These are phyloP conservation scores for Brachypalpus laphriformis DNA, from an alignment of 2,888 invertebrate genomes.

Conservation along the genomic window DNA sequence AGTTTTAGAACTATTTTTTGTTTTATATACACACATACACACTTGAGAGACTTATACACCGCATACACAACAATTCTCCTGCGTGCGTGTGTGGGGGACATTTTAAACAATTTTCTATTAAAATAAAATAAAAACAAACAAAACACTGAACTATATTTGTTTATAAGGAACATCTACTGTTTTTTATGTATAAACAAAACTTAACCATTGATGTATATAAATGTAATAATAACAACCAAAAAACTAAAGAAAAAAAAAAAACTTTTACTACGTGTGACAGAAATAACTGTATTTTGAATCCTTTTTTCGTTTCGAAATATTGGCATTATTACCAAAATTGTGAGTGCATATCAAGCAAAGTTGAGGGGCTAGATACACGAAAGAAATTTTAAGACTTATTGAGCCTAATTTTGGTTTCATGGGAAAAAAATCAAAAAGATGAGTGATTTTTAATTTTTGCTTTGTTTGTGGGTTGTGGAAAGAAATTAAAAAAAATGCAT, in stretches of 20 bases:
- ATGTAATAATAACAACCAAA: slow-evolving; percentile 29
- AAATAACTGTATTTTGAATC: not conserved
- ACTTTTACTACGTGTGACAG: slow-evolving; percentile 6
- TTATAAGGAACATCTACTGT: slow-evolving; percentile 44
- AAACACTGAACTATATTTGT: slow-evolving; percentile 40
- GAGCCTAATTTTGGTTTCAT: slow-evolving; percentile 21
- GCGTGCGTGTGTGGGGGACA: slow-evolving; percentile 57
- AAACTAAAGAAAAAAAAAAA: slow-evolving; percentile 12
- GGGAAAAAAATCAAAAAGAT: not conserved
- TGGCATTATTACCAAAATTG: not conserved
- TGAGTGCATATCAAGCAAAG: slow-evolving; percentile 6
- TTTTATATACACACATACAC: slow-evolving; percentile 41
- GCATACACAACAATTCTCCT: slow-evolving; percentile 59
- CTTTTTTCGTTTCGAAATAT: not conserved
- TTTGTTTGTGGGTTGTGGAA: not conserved
- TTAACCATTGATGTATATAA: slow-evolving; percentile 55
- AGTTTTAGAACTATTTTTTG: slow-evolving; percentile 24
- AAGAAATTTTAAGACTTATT: slow-evolving; percentile 1
- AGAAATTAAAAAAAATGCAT: not conserved
- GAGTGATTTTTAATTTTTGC: slow-evolving; percentile 1
- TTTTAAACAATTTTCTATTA: slow-evolving; percentile 63
- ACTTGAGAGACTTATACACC: slow-evolving; percentile 54
- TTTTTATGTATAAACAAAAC: slow-evolving; percentile 51
- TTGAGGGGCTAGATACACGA: not conserved
- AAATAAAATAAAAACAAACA: slow-evolving; percentile 32